phyloP scores from a whole-genome alignment of 2,888 invertebrate species.

The Craniophora ligustri region DNA sequence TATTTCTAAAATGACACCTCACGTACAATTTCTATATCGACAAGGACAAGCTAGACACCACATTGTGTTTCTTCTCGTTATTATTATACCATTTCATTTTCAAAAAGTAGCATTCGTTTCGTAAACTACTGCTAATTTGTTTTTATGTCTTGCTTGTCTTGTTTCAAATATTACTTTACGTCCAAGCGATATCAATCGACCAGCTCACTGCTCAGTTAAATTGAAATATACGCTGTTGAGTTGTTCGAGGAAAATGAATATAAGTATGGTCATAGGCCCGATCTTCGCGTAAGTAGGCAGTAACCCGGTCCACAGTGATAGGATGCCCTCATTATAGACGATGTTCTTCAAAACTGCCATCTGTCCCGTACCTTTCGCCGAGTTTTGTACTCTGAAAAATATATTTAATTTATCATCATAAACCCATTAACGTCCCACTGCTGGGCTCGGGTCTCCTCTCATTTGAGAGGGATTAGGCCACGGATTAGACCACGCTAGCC shows the following conservation, averaged over 20 bases:
- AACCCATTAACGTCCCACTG: no score
- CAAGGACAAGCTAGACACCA: not conserved
- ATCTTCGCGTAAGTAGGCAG: conserved; percentile 97
- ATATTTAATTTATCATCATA: not conserved
- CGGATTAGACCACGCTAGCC: no score
- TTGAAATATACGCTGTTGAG: conserved; percentile 89
- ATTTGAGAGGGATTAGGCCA: no score
- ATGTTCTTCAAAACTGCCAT: conserved; percentile 93
- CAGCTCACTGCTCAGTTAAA: conserved; percentile 2
- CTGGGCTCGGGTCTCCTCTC: no score
- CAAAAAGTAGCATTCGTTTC: not conserved
- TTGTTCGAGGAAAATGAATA: conserved; percentile 98
- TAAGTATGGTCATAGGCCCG: conserved; percentile 98
- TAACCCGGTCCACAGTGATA: conserved; percentile 98
- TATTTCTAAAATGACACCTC: not conserved
- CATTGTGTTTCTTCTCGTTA: not conserved
- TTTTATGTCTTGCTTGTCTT: not conserved
- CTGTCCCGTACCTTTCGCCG: conserved; percentile 93
- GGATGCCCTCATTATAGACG: conserved; percentile 95
- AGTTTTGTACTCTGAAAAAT: conserved; percentile 95
- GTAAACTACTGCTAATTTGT: no score
- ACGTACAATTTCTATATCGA: not conserved
- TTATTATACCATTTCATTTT: not conserved
- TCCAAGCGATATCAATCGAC: not conserved
- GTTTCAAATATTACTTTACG: not conserved